A percentile compares a stretch with the other conserved stretches of the same genome.
Conservation (phyloP, 2,113 vertebrate species). For the Chroicocephalus ridibundus region DNA sequence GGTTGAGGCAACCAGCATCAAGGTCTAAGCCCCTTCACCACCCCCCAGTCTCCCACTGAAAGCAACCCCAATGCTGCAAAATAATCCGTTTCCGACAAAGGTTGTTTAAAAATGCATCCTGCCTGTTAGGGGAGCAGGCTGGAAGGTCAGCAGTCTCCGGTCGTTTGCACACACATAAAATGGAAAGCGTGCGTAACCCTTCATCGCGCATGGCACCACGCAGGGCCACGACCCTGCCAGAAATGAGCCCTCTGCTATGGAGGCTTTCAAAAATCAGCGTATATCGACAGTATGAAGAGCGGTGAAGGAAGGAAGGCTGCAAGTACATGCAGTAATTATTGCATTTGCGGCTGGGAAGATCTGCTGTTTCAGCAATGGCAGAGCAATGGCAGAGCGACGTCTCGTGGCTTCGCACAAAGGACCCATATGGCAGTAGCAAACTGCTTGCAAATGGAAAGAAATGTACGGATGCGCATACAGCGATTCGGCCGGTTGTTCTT, state of each 20-base stretch:
- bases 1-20: background rate
- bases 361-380: background rate
- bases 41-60: background rate
- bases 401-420: background rate
- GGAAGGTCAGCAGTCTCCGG: background rate
- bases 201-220: accelerated
- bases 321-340: accelerated
- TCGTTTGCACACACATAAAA: background rate
- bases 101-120: background rate
- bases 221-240: background rate
- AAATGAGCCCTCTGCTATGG: background rate
- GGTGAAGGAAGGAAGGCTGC: background rate
- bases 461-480: background rate
- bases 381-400: accelerated
- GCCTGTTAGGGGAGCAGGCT: background rate
- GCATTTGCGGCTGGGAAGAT: background rate
- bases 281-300: accelerated
- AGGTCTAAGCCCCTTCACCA: background rate
- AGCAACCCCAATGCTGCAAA: background rate
- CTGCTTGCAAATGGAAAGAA: background rate
- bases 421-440: background rate
- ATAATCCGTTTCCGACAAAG: background rate
- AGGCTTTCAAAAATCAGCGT: background rate
- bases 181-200: accelerated
- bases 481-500: background rate